phyloP scores from a whole-genome alignment of 2,888 invertebrate genomes.

The Athripsodes cinereus region DNA sequence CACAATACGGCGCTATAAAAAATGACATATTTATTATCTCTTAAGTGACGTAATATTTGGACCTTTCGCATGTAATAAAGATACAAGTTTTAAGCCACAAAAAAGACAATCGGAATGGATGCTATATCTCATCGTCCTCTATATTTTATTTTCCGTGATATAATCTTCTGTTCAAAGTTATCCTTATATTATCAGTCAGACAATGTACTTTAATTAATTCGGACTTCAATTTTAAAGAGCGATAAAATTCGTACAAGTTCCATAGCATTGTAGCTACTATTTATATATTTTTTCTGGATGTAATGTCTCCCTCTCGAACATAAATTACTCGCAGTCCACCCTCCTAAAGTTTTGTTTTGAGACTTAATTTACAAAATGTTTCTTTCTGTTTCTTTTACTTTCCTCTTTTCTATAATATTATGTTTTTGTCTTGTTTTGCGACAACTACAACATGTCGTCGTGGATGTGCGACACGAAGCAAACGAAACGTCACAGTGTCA shows the following conservation, averaged over 20 bases:
- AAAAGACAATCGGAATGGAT: too few relatives aligned
- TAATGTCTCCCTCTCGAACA: not conserved
- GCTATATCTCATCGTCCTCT: too few relatives aligned
- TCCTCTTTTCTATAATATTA: not conserved
- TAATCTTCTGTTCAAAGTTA: not conserved
- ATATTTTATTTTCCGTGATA: too few relatives aligned
- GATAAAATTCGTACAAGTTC: not conserved
- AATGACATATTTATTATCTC: too few relatives aligned
- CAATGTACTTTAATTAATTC: not conserved
- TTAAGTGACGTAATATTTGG: too few relatives aligned
- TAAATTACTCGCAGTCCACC: not conserved
- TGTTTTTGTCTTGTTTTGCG: not conserved
- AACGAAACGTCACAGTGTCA: not conserved
- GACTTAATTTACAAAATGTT: conserved; percentile 2
- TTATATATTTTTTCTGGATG: not conserved
- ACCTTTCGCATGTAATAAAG: too few relatives aligned
- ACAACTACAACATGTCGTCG: not conserved
- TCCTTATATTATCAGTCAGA: not conserved
- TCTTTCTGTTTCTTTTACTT: not conserved
- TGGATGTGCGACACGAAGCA: not conserved
- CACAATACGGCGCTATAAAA: too few relatives aligned
- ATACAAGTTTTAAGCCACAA: too few relatives aligned
- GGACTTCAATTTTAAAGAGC: not conserved
- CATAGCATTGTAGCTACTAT: not conserved
- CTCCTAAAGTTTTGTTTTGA: not conserved